Conservation (phyloP, 2,113 vertebrate genomes). For the Toxostoma redivivum region DNA sequence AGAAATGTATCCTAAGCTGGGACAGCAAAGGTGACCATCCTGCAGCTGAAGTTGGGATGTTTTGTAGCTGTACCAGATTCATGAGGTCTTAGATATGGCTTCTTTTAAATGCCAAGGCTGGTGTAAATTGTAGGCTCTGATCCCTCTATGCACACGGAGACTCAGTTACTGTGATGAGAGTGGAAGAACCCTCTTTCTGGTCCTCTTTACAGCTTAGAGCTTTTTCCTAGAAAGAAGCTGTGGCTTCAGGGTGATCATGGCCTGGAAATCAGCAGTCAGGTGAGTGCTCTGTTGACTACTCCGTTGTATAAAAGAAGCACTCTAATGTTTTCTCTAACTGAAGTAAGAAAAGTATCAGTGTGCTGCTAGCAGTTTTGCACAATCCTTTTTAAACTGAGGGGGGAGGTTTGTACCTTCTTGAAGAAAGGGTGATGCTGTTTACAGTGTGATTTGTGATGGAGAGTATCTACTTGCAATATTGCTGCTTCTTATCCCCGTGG, state of each 20-base stretch:
- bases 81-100: fast-evolving
- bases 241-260: neutral
- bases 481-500: neutral
- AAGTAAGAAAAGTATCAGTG: neutral
- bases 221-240: neutral
- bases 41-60: neutral
- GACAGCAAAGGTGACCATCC: neutral
- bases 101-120: neutral
- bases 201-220: neutral
- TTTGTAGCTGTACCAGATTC: neutral
- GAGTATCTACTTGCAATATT: neutral
- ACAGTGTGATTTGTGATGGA: neutral
- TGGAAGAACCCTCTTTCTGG: neutral
- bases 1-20: neutral
- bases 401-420: neutral
- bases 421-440: neutral
- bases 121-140: neutral
- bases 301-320: neutral
- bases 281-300: neutral
- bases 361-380: neutral
- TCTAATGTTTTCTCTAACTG: neutral
- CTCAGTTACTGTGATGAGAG: neutral
- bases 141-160: neutral
- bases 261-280: neutral
- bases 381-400: neutral